A percentile compares a stretch with the other conserved stretches of the same genome.
Evolutionary conservation across 2,113 vertebrate genomes (phyloP).

Genomic region (Tetrao urogallus): DNA sequence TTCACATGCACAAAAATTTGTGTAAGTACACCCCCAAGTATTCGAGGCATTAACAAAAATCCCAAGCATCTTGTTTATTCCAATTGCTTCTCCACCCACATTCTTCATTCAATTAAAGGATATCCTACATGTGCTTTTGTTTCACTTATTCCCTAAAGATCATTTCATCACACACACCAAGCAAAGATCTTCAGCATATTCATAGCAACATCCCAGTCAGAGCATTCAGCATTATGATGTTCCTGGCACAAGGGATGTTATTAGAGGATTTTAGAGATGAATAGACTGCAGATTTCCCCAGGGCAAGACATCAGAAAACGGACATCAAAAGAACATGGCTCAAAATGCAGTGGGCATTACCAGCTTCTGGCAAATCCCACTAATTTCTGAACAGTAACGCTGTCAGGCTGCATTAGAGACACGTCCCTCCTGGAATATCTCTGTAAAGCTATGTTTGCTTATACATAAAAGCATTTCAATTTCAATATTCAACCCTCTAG

Average conservation of each 20-base stretch:
- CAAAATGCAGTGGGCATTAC: conserved; percentile 14
- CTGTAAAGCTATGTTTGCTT: background rate
- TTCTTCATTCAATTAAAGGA: conserved; percentile 73
- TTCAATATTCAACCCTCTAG: background rate
- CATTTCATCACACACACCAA: conserved; percentile 27
- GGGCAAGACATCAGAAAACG: conserved; percentile 46
- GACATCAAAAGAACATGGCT: conserved; percentile 48
- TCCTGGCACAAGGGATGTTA: conserved; percentile 42
- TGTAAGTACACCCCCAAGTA: conserved; percentile 37
- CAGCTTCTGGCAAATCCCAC: conserved; percentile 24
- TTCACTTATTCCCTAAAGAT: conserved; percentile 67
- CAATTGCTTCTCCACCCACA: conserved; percentile 70
- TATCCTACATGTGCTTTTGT: conserved; percentile 62
- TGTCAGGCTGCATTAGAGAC: conserved; percentile 4
- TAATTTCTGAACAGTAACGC: conserved; percentile 3
- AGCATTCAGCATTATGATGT: conserved; percentile 5
- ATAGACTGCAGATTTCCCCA: conserved; percentile 26
- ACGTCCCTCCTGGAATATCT: background rate
- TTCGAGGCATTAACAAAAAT: conserved; percentile 35
- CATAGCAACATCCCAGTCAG: background rate
- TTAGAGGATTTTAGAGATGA: conserved; percentile 53
- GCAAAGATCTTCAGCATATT: conserved; percentile 36
- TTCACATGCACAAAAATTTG: background rate
- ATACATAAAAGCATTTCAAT: background rate
- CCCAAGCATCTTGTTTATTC: conserved; percentile 62